These are phyloP conservation scores for Struthidea cinerea DNA, from an alignment of 2,113 vertebrate species.

Conservation along the genomic window DNA sequence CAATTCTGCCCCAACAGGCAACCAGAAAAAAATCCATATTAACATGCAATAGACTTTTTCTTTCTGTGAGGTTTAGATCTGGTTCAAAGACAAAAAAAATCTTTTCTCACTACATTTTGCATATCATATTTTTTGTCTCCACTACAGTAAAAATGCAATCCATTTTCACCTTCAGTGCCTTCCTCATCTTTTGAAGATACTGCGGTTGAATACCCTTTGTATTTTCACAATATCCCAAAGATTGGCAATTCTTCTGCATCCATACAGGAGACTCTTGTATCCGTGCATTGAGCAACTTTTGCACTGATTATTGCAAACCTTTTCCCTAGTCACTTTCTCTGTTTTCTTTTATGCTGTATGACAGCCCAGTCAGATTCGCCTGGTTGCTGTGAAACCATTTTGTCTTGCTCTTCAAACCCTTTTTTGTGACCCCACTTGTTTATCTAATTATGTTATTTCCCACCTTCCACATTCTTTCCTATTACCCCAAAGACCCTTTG, in stretches of 20 bases:
- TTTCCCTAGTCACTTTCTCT: not conserved
- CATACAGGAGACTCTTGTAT: not conserved
- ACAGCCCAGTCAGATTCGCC: not conserved
- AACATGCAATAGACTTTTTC: not conserved
- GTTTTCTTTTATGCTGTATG: not conserved
- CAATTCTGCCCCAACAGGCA: not conserved
- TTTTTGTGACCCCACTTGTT: not conserved
- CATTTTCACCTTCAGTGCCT: not conserved
- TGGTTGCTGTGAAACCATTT: not conserved
- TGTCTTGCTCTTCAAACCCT: not conserved
- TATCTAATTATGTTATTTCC: not conserved
- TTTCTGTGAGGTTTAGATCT: not conserved
- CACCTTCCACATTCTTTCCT: not conserved
- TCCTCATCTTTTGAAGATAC: not conserved
- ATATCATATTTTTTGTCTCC: not conserved
- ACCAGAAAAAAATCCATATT: not conserved
- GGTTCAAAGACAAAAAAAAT: not conserved
- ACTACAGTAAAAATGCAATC: not conserved
- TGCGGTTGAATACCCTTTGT: not conserved
- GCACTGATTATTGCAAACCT: not conserved
- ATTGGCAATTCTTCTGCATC: not conserved
- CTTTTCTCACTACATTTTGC: not conserved
- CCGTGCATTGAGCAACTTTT: not conserved
- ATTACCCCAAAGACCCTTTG: not conserved
- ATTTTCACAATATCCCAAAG: conserved; percentile 1